Percentiles rank a stretch among this genome's conserved stretches.
phyloP scores from a whole-genome alignment of 2,888 invertebrate species.

The Orchestes rusci region DNA sequence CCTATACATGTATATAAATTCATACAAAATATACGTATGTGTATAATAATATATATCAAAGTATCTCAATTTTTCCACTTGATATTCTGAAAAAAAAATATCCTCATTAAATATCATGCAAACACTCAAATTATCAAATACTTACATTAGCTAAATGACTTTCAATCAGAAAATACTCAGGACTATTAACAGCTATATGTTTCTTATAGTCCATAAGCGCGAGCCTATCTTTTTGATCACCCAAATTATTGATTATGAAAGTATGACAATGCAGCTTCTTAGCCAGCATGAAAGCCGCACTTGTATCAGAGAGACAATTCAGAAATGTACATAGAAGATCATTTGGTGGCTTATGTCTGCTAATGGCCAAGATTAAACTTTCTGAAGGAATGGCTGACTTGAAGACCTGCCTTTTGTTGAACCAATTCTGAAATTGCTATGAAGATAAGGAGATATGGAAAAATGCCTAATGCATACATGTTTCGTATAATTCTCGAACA shows the following conservation, averaged over 20 bases:
- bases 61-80: too few species aligned
- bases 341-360: constrained; percentile 37
- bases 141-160: too few species aligned
- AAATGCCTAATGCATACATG: constrained; percentile 31
- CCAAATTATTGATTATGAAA: constrained; percentile 55
- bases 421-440: constrained; percentile 46
- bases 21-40: too few species aligned
- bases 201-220: constrained; percentile 57
- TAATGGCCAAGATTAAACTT: constrained; percentile 35
- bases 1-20: too few species aligned
- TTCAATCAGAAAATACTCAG: constrained; percentile 68
- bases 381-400: constrained; percentile 36
- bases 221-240: constrained; percentile 55
- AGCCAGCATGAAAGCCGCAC: constrained; percentile 55
- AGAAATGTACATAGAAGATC: constrained; percentile 44
- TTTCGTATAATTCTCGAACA: constrained; percentile 35
- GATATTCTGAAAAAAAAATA: too few species aligned
- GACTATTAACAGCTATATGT: constrained; percentile 55
- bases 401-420: constrained; percentile 42
- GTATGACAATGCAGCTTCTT: constrained; percentile 58
- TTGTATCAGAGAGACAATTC: constrained; percentile 38
- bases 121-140: too few species aligned
- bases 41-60: too few species aligned
- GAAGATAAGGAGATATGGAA: too few species aligned
- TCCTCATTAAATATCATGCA: too few species aligned